Conservation (phyloP, 2,797 vertebrate species). For the Lagocephalus sceleratus region DNA sequence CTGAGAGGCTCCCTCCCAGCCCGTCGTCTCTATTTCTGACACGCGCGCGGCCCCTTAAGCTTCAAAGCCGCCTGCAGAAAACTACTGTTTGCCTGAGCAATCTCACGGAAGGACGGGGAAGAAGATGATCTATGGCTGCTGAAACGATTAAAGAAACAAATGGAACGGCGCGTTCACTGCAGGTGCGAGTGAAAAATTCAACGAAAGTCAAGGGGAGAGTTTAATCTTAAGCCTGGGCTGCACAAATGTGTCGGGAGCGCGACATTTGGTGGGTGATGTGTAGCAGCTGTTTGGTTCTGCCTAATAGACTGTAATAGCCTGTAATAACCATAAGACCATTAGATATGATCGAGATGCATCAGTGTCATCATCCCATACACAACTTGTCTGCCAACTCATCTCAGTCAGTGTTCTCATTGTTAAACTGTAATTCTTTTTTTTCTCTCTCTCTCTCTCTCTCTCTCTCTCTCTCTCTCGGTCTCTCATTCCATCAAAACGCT, state of each 20-base stretch:
- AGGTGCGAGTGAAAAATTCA: neutral
- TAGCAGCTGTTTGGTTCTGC: neutral
- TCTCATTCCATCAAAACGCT: constrained; percentile 15
- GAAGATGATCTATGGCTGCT: too few species aligned
- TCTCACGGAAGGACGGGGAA: too few species aligned
- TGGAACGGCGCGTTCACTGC: too few species aligned
- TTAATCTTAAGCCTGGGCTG: constrained; percentile 12
- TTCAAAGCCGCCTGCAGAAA: too few species aligned
- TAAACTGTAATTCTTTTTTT: constrained; percentile 20
- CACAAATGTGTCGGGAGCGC: constrained; percentile 16
- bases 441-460: too few species aligned
- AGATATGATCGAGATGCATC: constrained; percentile 7
- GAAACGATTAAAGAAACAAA: too few species aligned
- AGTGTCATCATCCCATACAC: constrained; percentile 20
- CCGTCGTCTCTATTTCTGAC: too few species aligned
- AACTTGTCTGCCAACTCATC: constrained; percentile 22
- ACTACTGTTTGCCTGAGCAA: too few species aligned
- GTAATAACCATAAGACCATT: constrained; percentile 8
- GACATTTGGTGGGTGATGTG: neutral
- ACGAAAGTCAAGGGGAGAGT: neutral
- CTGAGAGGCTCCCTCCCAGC: too few species aligned
- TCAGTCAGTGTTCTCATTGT: constrained; percentile 12
- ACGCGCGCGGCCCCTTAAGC: too few species aligned
- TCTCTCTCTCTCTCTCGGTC: neutral
- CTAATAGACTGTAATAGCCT: constrained; percentile 6